Evolutionary conservation across 2,797 vertebrate species (phyloP).

Genomic region (Myotis vivesi): DNA sequence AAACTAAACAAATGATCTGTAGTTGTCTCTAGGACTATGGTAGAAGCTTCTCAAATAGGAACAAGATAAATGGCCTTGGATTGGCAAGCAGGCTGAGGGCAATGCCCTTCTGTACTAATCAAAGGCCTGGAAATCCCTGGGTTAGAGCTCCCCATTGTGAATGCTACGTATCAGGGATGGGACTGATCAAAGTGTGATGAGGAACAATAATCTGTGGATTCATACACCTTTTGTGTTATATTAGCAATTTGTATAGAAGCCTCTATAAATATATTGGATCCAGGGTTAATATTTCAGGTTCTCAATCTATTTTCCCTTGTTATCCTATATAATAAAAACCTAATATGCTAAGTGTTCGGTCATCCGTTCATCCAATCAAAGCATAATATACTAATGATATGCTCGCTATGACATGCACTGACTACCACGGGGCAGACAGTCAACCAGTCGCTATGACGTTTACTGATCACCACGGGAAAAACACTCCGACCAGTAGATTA

Average conservation of each 20-base stretch:
- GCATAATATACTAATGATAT: no score
- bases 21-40: background rate
- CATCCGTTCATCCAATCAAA: no score
- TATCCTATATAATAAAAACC: background rate
- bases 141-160: background rate
- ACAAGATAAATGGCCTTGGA: background rate
- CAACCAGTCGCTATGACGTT: no score
- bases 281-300: background rate
- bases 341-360: no score
- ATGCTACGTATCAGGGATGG: background rate
- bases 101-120: background rate
- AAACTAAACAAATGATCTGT: background rate
- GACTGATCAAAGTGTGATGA: background rate
- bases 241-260: background rate
- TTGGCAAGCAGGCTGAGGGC: background rate
- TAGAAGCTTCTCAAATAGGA: background rate
- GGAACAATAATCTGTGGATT: background rate
- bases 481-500: no score
- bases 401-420: no score
- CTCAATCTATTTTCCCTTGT: background rate
- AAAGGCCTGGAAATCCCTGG: background rate
- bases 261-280: background rate
- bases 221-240: rapidly evolving
- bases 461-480: no score
- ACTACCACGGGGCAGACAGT: no score